These are phyloP conservation scores for Saccopteryx bilineata DNA, from an alignment of 2,113 vertebrate species.

Conservation along the genomic window DNA sequence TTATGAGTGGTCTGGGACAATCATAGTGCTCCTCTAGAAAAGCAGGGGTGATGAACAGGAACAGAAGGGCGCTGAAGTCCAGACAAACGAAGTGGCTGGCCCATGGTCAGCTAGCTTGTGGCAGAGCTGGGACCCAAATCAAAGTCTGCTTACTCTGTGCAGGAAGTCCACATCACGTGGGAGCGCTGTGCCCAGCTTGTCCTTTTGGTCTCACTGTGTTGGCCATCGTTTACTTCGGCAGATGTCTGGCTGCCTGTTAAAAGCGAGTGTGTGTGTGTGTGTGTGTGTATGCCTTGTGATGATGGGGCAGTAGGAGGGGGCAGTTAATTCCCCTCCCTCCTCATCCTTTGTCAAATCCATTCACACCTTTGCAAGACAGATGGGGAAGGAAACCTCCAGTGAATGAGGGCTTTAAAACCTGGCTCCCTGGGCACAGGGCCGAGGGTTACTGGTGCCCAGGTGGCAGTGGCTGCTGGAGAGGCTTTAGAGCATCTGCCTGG, in stretches of 20 bases:
- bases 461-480: not conserved
- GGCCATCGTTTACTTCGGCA: not conserved
- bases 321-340: not conserved
- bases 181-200: not conserved
- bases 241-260: not conserved
- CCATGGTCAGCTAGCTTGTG: not conserved
- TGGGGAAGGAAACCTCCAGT: constrained; percentile 8
- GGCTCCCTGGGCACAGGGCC: not conserved
- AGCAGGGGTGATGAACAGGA: not conserved
- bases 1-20: not conserved
- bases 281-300: not conserved
- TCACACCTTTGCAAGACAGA: constrained; percentile 55
- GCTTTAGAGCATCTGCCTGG: constrained; percentile 32
- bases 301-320: not conserved
- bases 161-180: accelerated
- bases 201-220: not conserved
- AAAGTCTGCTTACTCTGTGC: not conserved
- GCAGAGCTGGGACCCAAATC: not conserved
- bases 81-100: not conserved
- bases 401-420: constrained; percentile 39
- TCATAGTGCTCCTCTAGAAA: not conserved
- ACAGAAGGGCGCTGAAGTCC: not conserved
- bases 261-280: not conserved
- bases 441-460: not conserved
- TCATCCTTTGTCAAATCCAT: constrained; percentile 51